A percentile compares a stretch with the other conserved stretches of the same genome.
Evolutionary conservation across 2,797 vertebrate genomes (phyloP).

Genomic region (Falco columbarius): DNA sequence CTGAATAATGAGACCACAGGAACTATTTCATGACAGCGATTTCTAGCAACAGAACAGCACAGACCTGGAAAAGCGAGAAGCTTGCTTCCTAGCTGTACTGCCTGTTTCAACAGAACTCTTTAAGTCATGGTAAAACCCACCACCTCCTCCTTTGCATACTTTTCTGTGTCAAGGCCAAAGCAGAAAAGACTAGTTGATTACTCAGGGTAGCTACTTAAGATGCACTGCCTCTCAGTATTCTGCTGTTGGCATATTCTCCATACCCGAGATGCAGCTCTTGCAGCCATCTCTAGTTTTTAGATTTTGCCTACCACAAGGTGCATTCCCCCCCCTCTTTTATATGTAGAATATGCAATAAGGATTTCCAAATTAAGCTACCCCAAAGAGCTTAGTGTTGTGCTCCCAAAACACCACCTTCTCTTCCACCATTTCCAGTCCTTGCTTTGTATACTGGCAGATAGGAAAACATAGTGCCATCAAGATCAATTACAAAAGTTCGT

Average conservation of each 20-base stretch:
- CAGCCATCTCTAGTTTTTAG: not conserved
- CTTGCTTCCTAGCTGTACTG: not conserved
- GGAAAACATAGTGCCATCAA: not conserved
- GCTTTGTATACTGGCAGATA: not conserved
- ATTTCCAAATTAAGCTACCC: not conserved
- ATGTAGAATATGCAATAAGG: not conserved
- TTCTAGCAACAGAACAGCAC: not conserved
- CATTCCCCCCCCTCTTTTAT: not conserved
- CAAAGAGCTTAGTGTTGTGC: not conserved
- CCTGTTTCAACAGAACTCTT: not conserved
- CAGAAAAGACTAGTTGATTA: not conserved
- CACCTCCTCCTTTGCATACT: not conserved
- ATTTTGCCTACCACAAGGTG: not conserved
- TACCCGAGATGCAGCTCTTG: not conserved
- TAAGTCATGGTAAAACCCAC: not conserved
- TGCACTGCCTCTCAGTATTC: not conserved
- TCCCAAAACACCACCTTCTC: not conserved
- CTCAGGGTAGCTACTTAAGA: fast-evolving
- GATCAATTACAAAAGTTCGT: too few species aligned
- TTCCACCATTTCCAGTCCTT: not conserved
- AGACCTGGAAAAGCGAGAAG: not conserved
- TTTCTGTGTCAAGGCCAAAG: not conserved
- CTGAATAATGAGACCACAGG: not conserved
- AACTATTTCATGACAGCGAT: not conserved
- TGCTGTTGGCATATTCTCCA: not conserved